These are phyloP conservation scores for Philopedon plagiatum DNA, from an alignment of 2,888 invertebrate genomes.

Conservation along the genomic window DNA sequence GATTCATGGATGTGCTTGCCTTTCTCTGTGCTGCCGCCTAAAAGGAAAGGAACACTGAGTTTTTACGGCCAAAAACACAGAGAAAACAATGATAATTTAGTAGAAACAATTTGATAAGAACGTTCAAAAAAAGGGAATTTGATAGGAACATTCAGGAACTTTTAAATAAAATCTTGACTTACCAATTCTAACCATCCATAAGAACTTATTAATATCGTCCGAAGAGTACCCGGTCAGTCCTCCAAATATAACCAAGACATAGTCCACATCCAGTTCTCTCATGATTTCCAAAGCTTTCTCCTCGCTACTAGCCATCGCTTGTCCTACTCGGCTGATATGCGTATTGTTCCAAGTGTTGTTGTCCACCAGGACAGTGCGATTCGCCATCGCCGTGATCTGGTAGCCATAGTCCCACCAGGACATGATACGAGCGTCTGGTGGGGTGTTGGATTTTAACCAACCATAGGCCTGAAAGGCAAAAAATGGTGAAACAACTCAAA, in stretches of 20 bases:
- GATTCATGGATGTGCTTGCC: conserved; percentile 96
- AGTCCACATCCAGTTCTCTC: conserved; percentile 97
- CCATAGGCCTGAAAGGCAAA: conserved; percentile 81
- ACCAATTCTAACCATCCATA: conserved; percentile 96
- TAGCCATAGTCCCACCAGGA: conserved; percentile 99
- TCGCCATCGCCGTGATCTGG: conserved; percentile 99
- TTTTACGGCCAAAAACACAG: too few species aligned
- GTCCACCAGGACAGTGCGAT: conserved; percentile 95
- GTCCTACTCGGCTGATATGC: conserved; percentile 95
- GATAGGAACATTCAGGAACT: too few species aligned
- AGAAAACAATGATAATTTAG: too few species aligned
- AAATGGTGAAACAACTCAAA: too few species aligned
- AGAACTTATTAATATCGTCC: conserved; percentile 99
- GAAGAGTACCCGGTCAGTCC: conserved; percentile 99
- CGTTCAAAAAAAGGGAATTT: too few species aligned
- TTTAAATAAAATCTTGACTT: too few species aligned
- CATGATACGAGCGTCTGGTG: conserved; percentile 96
- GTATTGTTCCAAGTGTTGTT: conserved; percentile 99
- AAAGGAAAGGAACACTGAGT: conserved; percentile 69
- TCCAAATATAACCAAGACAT: conserved; percentile 98
- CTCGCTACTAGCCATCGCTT: conserved; percentile 98
- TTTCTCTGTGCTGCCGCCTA: conserved; percentile 93
- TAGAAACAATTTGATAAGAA: too few species aligned
- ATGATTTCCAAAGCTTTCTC: conserved; percentile 98
- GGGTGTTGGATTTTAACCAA: conserved; percentile 97